phyloP scores from a whole-genome alignment of 2,797 vertebrate species.

The Taeniopygia guttata region DNA sequence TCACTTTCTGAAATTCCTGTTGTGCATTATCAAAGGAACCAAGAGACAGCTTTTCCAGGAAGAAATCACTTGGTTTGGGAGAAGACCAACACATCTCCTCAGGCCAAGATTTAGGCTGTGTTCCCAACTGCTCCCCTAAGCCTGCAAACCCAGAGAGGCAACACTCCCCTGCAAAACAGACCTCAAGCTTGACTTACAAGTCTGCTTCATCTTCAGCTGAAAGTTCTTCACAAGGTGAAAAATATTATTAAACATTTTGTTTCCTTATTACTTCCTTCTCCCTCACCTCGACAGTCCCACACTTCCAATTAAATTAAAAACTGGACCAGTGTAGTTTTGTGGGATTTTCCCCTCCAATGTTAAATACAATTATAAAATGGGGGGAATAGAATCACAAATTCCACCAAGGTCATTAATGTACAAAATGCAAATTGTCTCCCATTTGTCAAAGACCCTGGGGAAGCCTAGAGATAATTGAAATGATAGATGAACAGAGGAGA shows the following conservation, averaged over 20 bases:
- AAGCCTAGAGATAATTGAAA: constrained; percentile 77
- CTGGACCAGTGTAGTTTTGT: background rate
- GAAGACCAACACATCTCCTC: background rate
- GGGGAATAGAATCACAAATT: constrained; percentile 58
- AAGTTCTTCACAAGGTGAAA: background rate
- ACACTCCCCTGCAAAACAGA: background rate
- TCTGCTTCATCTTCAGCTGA: background rate
- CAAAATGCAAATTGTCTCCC: constrained; percentile 73
- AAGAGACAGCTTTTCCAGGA: background rate
- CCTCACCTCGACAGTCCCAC: background rate
- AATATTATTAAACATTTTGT: background rate
- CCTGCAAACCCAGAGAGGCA: fast-evolving
- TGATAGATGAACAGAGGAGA: constrained; percentile 77
- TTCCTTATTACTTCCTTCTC: background rate
- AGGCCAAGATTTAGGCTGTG: background rate
- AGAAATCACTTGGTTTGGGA: background rate
- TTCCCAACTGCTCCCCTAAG: background rate
- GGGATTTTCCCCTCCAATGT: constrained; percentile 7
- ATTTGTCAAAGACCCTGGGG: constrained; percentile 74
- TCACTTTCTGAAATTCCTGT: background rate
- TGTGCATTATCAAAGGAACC: background rate
- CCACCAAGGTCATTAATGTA: constrained; percentile 73
- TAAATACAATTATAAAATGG: background rate
- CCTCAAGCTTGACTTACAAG: background rate
- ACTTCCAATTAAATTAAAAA: background rate